Evolutionary conservation across 2,888 invertebrate species (phyloP).

Genomic region (Drosophila hawaiiensis): DNA sequence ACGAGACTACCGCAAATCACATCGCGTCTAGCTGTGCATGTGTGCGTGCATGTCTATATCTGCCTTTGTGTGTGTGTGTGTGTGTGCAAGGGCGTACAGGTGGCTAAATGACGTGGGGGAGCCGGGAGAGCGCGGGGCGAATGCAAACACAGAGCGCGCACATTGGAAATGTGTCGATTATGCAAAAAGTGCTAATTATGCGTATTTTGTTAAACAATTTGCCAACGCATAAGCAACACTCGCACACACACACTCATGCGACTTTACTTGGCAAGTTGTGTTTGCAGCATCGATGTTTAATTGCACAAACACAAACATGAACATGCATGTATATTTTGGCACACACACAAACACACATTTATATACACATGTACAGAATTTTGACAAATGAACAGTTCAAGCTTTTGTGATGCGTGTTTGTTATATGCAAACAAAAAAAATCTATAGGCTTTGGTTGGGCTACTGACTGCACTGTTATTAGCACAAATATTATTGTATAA

Average conservation of each 20-base stretch:
- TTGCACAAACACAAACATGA: constrained; percentile 35
- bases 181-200: constrained; percentile 64
- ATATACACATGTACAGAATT: constrained; percentile 37
- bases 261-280: constrained; percentile 33
- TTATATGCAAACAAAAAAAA: constrained; percentile 15
- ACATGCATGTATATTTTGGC: constrained; percentile 2
- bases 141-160: constrained; percentile 62
- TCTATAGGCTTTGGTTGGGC: constrained; percentile 4
- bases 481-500: constrained; percentile 33
- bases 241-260: constrained; percentile 17
- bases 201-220: constrained; percentile 44
- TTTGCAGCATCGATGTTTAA: constrained; percentile 39
- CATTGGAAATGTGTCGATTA: constrained; percentile 57
- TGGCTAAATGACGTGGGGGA: constrained; percentile 70
- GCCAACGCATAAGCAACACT: constrained; percentile 3
- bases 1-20: constrained; percentile 66
- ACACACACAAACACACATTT: constrained; percentile 8
- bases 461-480: constrained; percentile 16
- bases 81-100: constrained; percentile 75
- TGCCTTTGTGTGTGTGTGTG: constrained; percentile 25
- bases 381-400: constrained; percentile 66
- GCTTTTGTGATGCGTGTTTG: constrained; percentile 28
- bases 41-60: constrained; percentile 9
- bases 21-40: constrained; percentile 41
- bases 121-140: constrained; percentile 44